phyloP scores from a whole-genome alignment of 2,113 vertebrate species.

The Zosterops japonicus region DNA sequence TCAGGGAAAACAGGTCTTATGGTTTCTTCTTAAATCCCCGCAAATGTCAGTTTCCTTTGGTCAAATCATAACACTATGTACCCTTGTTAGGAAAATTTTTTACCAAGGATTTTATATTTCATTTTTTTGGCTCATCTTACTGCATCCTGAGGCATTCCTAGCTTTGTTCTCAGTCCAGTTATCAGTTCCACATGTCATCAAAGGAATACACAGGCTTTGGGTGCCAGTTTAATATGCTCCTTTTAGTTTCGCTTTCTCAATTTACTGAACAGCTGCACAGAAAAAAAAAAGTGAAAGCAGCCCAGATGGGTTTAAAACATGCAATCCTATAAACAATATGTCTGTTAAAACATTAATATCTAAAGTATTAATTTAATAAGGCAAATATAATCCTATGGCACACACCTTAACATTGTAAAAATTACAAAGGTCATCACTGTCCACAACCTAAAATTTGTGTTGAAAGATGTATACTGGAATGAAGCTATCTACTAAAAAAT shows the following conservation, averaged over 20 bases:
- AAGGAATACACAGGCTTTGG: background rate
- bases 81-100: background rate
- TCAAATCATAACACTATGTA: background rate
- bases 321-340: background rate
- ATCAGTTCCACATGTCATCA: background rate
- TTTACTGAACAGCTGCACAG: background rate
- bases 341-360: background rate
- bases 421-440: background rate
- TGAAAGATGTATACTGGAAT: background rate
- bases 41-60: background rate
- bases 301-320: background rate
- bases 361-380: background rate
- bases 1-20: background rate
- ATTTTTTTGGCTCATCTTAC: background rate
- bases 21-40: background rate
- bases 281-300: background rate
- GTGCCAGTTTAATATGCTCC: background rate
- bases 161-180: background rate
- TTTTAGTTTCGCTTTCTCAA: background rate
- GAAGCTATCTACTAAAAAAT: background rate
- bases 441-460: background rate
- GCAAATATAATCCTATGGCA: background rate
- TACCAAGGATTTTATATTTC: background rate
- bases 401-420: background rate
- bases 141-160: background rate